A percentile compares a stretch with the other conserved stretches of the same genome.
Evolutionary conservation across 2,888 invertebrate genomes (phyloP).

Genomic region (Patella caerulea): DNA sequence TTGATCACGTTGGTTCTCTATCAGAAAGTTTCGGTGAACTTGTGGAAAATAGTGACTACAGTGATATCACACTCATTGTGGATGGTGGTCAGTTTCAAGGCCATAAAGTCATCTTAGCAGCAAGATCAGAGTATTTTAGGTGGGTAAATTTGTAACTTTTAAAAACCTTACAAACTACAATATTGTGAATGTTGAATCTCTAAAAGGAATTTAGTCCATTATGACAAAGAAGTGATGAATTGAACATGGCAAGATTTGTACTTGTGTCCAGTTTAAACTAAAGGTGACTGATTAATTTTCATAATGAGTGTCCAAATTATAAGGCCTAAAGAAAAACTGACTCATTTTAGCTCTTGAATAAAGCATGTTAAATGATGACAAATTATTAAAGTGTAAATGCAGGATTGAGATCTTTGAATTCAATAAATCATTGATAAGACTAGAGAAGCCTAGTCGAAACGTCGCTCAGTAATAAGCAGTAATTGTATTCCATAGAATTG

Average conservation of each 20-base stretch:
- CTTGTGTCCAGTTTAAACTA: too few relatives aligned
- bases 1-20: constrained; percentile 82
- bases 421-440: too few relatives aligned
- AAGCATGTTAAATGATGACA: too few relatives aligned
- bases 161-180: not conserved
- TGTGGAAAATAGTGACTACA: constrained; percentile 89
- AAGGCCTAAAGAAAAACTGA: too few relatives aligned
- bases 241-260: too few relatives aligned
- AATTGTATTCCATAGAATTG: too few relatives aligned
- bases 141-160: constrained; percentile 74
- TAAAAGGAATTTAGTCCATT: not conserved
- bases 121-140: constrained; percentile 95
- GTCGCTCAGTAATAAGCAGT: too few relatives aligned
- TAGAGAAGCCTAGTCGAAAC: too few relatives aligned
- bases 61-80: constrained; percentile 89
- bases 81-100: constrained; percentile 81
- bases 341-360: too few relatives aligned
- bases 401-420: too few relatives aligned
- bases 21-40: constrained; percentile 88
- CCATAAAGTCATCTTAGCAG: constrained; percentile 90
- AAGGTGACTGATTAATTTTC: not conserved
- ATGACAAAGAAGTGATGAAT: not conserved
- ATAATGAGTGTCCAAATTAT: not conserved
- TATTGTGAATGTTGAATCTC: too few relatives aligned
- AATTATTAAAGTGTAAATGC: too few relatives aligned